Evolutionary conservation across 2,888 invertebrate genomes (phyloP).

Genomic region (Bellardia bayeri): DNA sequence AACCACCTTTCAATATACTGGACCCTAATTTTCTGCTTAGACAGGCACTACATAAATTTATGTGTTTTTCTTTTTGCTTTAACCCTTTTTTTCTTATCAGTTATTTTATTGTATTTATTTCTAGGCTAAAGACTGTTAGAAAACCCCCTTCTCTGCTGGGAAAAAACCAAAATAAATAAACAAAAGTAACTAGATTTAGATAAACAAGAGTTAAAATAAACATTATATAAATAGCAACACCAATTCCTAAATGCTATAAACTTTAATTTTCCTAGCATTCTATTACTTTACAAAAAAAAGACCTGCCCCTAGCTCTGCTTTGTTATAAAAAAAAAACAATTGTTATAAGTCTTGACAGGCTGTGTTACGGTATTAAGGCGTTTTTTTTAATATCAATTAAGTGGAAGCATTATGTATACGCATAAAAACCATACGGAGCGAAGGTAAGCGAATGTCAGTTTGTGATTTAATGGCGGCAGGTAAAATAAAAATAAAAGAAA

Average conservation of each 20-base stretch:
- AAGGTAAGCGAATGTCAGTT: neutral
- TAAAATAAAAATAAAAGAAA: conserved; percentile 21
- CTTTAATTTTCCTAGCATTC: neutral
- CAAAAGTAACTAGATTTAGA: conserved; percentile 26
- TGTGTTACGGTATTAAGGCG: conserved; percentile 9
- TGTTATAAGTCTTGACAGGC: conserved; percentile 28
- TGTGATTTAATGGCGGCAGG: conserved; percentile 19
- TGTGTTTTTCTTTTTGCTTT: conserved; percentile 25
- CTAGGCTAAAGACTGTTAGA: neutral
- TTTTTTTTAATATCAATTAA: conserved; percentile 45
- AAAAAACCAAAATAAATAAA: conserved; percentile 12
- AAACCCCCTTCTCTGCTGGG: neutral
- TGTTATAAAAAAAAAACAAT: neutral
- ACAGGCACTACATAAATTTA: conserved; percentile 62
- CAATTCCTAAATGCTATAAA: conserved; percentile 20
- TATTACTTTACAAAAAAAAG: neutral
- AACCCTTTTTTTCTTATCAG: conserved; percentile 57
- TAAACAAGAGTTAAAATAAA: conserved; percentile 56
- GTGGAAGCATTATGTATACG: conserved; percentile 14
- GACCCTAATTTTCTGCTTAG: conserved; percentile 71
- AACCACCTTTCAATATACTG: conserved; percentile 2
- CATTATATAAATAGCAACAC: conserved; percentile 54
- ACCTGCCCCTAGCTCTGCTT: neutral
- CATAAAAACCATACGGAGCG: neutral
- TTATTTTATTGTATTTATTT: conserved; percentile 32